These are phyloP conservation scores for Lasioglossum calceatum DNA, from an alignment of 2,888 invertebrate species.

Conservation along the genomic window DNA sequence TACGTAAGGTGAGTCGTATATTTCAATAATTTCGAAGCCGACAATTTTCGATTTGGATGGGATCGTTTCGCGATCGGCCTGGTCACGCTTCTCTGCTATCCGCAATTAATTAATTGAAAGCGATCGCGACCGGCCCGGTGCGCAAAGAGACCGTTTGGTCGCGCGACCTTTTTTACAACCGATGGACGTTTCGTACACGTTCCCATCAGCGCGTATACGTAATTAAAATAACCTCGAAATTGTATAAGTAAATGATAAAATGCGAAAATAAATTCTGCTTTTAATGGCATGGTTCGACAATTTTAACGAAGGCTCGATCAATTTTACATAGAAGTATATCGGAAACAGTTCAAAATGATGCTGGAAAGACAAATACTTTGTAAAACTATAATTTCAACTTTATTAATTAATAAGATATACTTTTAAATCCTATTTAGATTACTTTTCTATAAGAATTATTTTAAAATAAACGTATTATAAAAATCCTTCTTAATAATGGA, in stretches of 20 bases:
- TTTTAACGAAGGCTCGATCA: not conserved
- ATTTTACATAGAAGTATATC: not conserved
- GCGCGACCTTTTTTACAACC: not conserved
- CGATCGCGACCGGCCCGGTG: not conserved
- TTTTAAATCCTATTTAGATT: too few species aligned
- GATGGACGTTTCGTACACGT: not conserved
- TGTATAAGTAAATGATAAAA: not conserved
- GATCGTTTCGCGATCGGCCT: not conserved
- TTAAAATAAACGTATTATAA: too few species aligned
- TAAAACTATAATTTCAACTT: too few species aligned
- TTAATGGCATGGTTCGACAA: not conserved
- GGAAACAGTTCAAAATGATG: not conserved
- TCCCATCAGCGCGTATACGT: not conserved
- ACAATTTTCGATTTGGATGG: not conserved
- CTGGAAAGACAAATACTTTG: not conserved
- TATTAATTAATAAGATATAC: too few species aligned
- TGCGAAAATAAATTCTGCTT: not conserved
- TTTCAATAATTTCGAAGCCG: not conserved
- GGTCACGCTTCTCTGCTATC: not conserved
- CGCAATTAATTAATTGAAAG: not conserved
- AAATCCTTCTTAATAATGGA: too few species aligned
- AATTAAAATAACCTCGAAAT: not conserved
- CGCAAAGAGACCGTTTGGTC: not conserved
- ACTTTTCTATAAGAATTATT: too few species aligned
- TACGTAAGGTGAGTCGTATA: slow-evolving; percentile 3